phyloP scores from a whole-genome alignment of 2,113 vertebrate genomes.

The Haemorhous mexicanus region DNA sequence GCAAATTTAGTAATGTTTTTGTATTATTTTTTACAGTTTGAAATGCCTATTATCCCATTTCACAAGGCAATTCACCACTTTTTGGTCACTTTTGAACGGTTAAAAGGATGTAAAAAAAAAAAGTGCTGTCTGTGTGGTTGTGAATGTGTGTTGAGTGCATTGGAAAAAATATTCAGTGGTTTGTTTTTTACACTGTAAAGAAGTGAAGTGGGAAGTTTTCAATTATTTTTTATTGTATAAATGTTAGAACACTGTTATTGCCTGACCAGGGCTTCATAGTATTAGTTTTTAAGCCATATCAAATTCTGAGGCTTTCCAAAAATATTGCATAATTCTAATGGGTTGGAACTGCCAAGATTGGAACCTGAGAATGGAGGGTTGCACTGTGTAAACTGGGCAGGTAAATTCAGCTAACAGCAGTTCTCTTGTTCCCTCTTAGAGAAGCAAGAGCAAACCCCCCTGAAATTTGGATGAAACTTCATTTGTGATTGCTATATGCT shows the following conservation, averaged over 20 bases:
- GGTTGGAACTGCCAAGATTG: neutral
- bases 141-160: neutral
- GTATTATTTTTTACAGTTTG: neutral
- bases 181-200: neutral
- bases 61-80: neutral
- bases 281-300: neutral
- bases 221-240: neutral
- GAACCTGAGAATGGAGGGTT: neutral
- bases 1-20: neutral
- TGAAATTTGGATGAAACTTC: neutral
- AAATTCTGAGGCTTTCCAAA: neutral
- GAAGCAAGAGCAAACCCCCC: rapidly evolving
- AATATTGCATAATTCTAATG: neutral
- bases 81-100: neutral
- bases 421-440: neutral
- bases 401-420: neutral
- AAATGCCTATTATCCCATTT: neutral
- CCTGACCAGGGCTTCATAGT: neutral
- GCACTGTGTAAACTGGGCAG: neutral
- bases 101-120: neutral
- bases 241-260: neutral
- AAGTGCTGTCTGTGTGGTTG: neutral
- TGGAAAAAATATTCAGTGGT: neutral
- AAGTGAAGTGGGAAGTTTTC: neutral
- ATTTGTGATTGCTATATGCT: neutral